Evolutionary conservation across 2,797 vertebrate species (phyloP).

Genomic region (Amniataba percoides): DNA sequence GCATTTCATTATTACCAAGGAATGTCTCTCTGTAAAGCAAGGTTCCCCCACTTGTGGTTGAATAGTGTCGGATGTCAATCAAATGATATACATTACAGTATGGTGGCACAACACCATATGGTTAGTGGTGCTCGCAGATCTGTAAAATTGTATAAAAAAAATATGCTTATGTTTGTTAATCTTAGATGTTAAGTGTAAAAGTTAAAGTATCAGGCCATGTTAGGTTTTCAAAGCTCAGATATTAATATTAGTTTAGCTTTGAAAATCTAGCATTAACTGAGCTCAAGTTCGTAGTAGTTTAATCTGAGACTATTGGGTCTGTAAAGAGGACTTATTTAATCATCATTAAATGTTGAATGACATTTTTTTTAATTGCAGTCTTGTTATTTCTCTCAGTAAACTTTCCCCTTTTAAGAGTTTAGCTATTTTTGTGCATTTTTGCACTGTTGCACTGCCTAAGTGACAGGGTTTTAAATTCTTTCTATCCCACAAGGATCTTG

Average conservation of each 20-base stretch:
- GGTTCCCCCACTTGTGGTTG: constrained; percentile 71
- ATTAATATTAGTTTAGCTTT: too few species aligned
- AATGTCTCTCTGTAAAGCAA: constrained; percentile 14
- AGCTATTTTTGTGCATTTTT: neutral
- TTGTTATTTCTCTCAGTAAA: neutral
- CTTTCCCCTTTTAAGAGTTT: neutral
- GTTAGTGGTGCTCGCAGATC: too few species aligned
- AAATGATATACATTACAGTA: neutral
- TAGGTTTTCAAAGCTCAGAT: too few species aligned
- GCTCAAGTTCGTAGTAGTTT: neutral
- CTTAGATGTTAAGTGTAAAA: too few species aligned
- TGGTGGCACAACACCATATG: neutral
- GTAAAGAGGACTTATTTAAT: neutral
- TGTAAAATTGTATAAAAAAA: too few species aligned
- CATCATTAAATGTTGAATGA: too few species aligned
- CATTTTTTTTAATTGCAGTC: neutral
- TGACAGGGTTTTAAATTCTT: constrained; percentile 15
- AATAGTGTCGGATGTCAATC: neutral
- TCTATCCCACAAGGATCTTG: constrained; percentile 1
- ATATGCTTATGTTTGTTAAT: too few species aligned
- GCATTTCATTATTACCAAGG: neutral
- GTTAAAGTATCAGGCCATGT: too few species aligned
- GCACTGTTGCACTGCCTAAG: neutral
- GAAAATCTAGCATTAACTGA: too few species aligned
- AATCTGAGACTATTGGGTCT: neutral